Conservation (phyloP, 1,140 invertebrate genomes). For the Zaprionus nigranus region DNA sequence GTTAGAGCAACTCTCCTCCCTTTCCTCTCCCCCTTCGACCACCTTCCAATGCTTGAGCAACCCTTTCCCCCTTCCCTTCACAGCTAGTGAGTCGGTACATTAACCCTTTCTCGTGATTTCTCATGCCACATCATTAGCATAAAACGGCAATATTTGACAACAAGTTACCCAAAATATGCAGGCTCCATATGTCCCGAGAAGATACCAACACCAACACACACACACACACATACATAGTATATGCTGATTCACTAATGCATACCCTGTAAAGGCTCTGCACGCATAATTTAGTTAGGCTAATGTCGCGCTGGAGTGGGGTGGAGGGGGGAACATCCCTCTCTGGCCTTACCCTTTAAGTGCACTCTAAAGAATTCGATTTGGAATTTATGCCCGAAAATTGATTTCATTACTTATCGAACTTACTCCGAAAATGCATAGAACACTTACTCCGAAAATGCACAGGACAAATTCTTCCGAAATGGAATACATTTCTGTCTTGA, state of each 20-base stretch:
- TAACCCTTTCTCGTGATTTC: constrained; percentile 62
- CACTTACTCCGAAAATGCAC: neutral
- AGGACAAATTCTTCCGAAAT: neutral
- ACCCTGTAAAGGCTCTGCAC: constrained; percentile 12
- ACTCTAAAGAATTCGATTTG: neutral
- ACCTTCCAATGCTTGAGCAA: too few relatives aligned
- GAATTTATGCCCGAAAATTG: constrained; percentile 1
- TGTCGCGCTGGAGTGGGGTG: neutral
- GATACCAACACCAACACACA: too few relatives aligned
- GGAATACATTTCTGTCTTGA: too few relatives aligned
- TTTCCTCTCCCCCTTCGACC: neutral
- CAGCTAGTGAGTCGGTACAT: constrained; percentile 13
- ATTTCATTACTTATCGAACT: neutral
- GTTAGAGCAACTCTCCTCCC: constrained; percentile 12
- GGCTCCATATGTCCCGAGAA: constrained; percentile 42
- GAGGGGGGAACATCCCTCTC: neutral
- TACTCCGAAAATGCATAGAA: neutral
- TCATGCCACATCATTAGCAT: constrained; percentile 65
- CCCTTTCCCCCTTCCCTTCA: neutral
- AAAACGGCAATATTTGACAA: constrained; percentile 71
- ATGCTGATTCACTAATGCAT: constrained; percentile 1
- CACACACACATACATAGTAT: neutral
- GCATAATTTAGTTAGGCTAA: neutral
- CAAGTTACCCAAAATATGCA: constrained; percentile 33
- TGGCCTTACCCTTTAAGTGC: neutral